These are phyloP conservation scores for Ligdia adustata DNA, from an alignment of 2,888 invertebrate species.

Conservation along the genomic window DNA sequence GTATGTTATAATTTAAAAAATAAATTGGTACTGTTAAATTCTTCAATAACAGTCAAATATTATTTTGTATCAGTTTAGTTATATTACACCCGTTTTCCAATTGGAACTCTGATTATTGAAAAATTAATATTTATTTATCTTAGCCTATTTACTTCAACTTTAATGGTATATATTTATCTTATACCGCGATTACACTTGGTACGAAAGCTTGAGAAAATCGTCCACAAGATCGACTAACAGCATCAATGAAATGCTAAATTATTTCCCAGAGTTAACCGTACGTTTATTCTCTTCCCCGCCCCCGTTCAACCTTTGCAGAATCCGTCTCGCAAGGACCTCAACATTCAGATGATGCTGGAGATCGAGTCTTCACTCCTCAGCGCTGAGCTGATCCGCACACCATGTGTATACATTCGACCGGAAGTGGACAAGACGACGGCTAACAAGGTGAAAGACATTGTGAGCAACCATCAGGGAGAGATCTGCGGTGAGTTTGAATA, in stretches of 20 bases:
- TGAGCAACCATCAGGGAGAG: constrained; percentile 93
- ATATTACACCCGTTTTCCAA: too few relatives aligned
- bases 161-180: too few relatives aligned
- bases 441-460: constrained; percentile 93
- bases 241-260: neutral
- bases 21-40: too few relatives aligned
- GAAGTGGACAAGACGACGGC: constrained; percentile 93
- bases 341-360: constrained; percentile 96
- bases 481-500: constrained; percentile 85
- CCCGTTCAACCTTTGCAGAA: constrained; percentile 85
- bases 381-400: constrained; percentile 91
- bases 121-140: too few relatives aligned
- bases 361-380: constrained; percentile 93
- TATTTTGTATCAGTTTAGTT: too few relatives aligned
- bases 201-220: too few relatives aligned
- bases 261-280: constrained; percentile 41
- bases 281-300: constrained; percentile 42
- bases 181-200: too few relatives aligned
- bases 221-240: neutral
- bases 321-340: constrained; percentile 94
- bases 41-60: too few relatives aligned
- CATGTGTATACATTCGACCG: constrained; percentile 91
- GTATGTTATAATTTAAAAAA: too few relatives aligned
- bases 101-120: too few relatives aligned
- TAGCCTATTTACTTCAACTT: too few relatives aligned